Base-by-base conservation (phyloP, 2,113 vertebrate species). In the Stigmatopora nigra region DNA sequence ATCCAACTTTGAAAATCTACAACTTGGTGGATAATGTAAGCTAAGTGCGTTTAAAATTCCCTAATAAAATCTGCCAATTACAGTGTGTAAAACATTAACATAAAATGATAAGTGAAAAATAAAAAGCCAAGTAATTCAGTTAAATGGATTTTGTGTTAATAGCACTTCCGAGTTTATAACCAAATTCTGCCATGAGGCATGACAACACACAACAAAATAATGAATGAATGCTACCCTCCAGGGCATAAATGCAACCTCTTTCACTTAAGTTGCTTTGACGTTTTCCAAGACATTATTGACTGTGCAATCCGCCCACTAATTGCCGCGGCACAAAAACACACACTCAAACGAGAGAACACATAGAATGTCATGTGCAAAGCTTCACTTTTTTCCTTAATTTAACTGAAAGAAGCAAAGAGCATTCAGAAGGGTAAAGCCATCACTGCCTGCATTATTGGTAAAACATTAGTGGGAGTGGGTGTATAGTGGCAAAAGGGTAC, bases 361-460 rank as follows among this genome's bases (percentile, higher is more conserved):
- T 17, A 44, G 17, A 49, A 66, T 16, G 13, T 14, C 56, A 64
- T 62, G 64, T 57, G 48, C 19, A 78, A 65, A 53, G 48, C 56
- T 66, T 65, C 47, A 73, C 49, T 5, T 62, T 63, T 31, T 56
- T 63, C 36, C 56, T 78, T 20, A 49, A 48, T 84, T 74, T 65
- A 77, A 68, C 56, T 46, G 55, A 46, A 12, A 65, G 56, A 63
- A 67, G 69, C 19, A 60, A 75, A 49, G 68, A 59, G 63, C 59
- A 70, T 49, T 63, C 59, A 76, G 73, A 75, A 78, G 63, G 61
- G 45, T 51, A 36, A 64, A 55, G 64, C 56, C 44, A 65, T 71
- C 82, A 72, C 38, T 67, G 73, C 53, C 67, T 70, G 25, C 70
- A 61, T 80, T 76, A 74, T 67, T 63, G 79, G 62, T 71, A 77